Evolutionary conservation across 2,113 vertebrate genomes (phyloP).

Genomic region (Spermophilus dauricus): DNA sequence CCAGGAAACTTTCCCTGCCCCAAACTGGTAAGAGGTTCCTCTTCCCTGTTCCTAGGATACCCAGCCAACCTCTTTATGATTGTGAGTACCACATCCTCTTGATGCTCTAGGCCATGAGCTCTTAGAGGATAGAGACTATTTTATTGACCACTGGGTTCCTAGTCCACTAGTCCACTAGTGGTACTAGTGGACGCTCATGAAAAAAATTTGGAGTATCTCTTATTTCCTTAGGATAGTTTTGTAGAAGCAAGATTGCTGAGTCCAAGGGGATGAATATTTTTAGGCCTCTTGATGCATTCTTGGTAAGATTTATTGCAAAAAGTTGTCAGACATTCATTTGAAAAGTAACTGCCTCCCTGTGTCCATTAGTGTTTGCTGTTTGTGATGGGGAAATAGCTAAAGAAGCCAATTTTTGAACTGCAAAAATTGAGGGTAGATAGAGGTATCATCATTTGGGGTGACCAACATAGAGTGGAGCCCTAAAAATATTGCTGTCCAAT

Average conservation of each 20-base stretch:
- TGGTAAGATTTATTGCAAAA: constrained; percentile 26
- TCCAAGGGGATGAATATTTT: constrained; percentile 23
- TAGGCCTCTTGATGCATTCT: background rate
- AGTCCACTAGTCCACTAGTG: background rate
- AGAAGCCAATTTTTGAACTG: background rate
- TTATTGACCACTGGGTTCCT: background rate
- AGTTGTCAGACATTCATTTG: constrained; percentile 39
- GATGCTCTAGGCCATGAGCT: background rate
- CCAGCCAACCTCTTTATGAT: background rate
- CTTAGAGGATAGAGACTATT: background rate
- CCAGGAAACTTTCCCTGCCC: background rate
- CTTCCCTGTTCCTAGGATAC: background rate
- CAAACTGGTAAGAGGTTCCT: background rate
- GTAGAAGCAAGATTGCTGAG: background rate
- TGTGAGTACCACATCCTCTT: background rate
- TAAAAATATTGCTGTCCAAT: background rate
- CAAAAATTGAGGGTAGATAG: constrained; percentile 1
- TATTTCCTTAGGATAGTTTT: constrained; percentile 34
- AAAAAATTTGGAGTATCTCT: background rate
- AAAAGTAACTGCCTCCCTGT: constrained; percentile 25
- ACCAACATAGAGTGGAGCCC: background rate
- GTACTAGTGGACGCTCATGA: background rate
- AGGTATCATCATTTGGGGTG: background rate
- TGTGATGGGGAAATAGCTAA: constrained; percentile 41
- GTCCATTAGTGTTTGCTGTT: constrained; percentile 14